phyloP scores from a whole-genome alignment of 2,797 vertebrate species.

The Anolis apletophallus region DNA sequence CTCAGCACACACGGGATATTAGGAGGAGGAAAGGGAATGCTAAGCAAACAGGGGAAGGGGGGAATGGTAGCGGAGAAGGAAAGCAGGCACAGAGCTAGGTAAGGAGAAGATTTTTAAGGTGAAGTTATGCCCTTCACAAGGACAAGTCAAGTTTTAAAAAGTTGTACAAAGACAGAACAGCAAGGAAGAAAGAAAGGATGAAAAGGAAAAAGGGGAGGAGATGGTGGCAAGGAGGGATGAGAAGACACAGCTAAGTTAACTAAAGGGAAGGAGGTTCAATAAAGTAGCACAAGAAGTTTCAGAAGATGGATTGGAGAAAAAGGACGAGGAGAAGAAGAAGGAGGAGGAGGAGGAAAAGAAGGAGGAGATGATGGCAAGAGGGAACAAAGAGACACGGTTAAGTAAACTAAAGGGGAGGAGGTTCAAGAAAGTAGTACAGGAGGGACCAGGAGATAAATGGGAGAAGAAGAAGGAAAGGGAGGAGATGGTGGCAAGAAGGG shows the following conservation, averaged over 20 bases:
- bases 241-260: no score
- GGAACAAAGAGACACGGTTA: no score
- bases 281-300: no score
- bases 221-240: neutral
- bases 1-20: constrained; percentile 25
- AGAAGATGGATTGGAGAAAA: no score
- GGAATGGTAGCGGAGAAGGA: neutral
- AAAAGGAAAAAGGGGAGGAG: neutral
- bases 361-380: neutral
- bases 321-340: neutral
- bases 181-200: neutral
- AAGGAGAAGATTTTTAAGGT: no score
- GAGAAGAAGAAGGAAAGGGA: neutral
- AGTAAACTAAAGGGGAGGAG: neutral
- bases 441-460: neutral
- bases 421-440: neutral
- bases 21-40: neutral
- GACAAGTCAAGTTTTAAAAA: no score
- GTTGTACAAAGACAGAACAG: neutral
- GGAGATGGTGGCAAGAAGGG: neutral
- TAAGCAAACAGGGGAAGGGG: neutral
- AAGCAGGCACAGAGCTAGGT: neutral
- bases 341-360: neutral
- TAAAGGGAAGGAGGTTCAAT: neutral
- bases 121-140: no score